Percentiles rank a stretch among this genome's conserved stretches.
Evolutionary conservation across 2,888 invertebrate genomes (phyloP).

Genomic region (Stegophylla sp.): DNA sequence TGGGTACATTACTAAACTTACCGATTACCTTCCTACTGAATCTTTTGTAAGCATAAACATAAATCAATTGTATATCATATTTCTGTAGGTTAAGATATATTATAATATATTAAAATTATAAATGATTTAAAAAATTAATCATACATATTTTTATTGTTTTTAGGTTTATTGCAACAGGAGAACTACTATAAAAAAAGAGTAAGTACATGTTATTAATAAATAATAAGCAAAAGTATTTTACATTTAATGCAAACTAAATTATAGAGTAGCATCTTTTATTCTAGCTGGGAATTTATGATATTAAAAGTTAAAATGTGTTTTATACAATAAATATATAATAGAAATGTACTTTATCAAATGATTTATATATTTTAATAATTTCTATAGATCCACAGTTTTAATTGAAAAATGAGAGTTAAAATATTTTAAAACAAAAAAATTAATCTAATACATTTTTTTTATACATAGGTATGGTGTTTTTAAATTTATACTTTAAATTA

Average conservation of each 20-base stretch:
- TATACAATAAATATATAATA: not conserved
- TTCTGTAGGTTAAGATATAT: constrained; percentile 14
- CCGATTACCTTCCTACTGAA: constrained; percentile 43
- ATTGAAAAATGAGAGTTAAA: too few species aligned
- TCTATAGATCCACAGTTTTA: too few species aligned
- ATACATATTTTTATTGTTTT: too few species aligned
- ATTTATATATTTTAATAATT: not conserved
- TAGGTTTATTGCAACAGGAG: too few species aligned
- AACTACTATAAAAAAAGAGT: not conserved
- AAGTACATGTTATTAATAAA: not conserved
- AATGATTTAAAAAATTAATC: too few species aligned
- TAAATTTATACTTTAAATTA: too few species aligned
- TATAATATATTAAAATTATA: too few species aligned
- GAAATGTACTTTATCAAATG: not conserved
- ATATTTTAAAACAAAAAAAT: too few species aligned
- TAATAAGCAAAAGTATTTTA: not conserved
- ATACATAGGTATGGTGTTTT: too few species aligned
- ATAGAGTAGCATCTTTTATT: too few species aligned
- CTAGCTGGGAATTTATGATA: not conserved
- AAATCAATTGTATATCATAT: constrained; percentile 30
- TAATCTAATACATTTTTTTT: too few species aligned
- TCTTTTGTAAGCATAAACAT: constrained; percentile 32
- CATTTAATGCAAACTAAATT: not conserved
- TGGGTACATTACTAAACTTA: constrained; percentile 42
- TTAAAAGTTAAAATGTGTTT: not conserved